Evolutionary conservation across 2,888 invertebrate species (phyloP), one percentile per base, ranked within the genome.

Genomic region (Patella pellucida): DNA sequence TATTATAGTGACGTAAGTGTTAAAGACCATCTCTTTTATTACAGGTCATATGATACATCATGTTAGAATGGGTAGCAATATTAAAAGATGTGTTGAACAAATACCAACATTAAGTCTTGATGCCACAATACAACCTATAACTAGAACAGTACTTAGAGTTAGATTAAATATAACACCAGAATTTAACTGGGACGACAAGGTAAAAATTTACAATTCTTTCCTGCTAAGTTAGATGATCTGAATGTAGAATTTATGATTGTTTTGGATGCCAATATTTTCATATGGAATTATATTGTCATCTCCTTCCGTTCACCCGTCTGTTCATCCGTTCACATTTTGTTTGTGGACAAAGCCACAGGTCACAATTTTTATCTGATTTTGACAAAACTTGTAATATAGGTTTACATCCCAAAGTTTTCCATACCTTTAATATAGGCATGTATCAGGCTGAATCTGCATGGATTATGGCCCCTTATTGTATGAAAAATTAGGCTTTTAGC

Each of bases 91-190:
- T 83, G 95, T 96, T 0, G 94, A 95, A 23, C 95, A 96, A 85
- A 94, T 99, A 86, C 99, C 99, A 0, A 87, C 93, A 1, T 90
- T 99, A 3, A 94, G 95, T 52, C 93, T 98, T 86, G 95, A 96
- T 52, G 95, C 96, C 0, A 94, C 92, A 51, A 92, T 99, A 12
- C 98, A 99, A 88, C 99, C 99, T 0, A 99, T 99, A 83, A 99
- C 99, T 0, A 94, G 97, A 70, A 97, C 96, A 0, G 89, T 90
- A 27, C 87, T 90, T 71, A 95, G 86, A 80, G 95, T 99, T 82
- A 94, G 95, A 77, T 93, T 98, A 16, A 93, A 93, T 73, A 94
- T 98, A 31, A 94, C 92, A 76, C 86, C 91, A 1, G 86, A 87
- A 72, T 91, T 91, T 82, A 83, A 79, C 50, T 98, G 98, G 98